A percentile compares a stretch with the other conserved stretches of the same genome.
phyloP scores from a whole-genome alignment of 2,113 vertebrate species.

The Crocuta crocuta region DNA sequence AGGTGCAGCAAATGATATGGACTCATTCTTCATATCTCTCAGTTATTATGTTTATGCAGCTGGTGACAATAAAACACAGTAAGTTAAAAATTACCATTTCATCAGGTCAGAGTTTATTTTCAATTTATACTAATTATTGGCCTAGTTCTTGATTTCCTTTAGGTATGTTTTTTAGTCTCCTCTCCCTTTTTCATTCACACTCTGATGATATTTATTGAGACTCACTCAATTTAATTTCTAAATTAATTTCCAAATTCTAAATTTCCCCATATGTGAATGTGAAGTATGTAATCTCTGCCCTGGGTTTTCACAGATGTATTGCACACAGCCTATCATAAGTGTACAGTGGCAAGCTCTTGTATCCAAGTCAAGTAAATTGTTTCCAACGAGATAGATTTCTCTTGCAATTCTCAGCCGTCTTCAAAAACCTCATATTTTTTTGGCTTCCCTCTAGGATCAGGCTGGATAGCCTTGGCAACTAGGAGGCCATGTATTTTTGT shows the following conservation, averaged over 20 bases:
- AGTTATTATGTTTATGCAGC: not conserved
- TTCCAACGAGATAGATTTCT: not conserved
- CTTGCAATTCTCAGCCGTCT: conserved; percentile 3
- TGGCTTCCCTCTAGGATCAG: not conserved
- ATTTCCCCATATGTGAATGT: not conserved
- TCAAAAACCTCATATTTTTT: not conserved
- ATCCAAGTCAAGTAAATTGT: not conserved
- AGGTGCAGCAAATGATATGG: not conserved
- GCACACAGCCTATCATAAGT: not conserved
- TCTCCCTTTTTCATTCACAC: not conserved
- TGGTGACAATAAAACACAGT: not conserved
- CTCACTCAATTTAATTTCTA: not conserved
- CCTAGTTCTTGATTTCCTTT: not conserved
- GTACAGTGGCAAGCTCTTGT: not conserved
- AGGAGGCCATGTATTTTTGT: not conserved
- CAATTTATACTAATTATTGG: not conserved
- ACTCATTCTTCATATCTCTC: not conserved
- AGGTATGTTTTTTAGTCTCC: not conserved
- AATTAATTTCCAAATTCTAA: not conserved
- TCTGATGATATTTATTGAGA: not conserved
- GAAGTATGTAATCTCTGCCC: not conserved
- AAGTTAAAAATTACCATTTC: not conserved
- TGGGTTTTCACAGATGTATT: not conserved
- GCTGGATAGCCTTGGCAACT: not conserved
- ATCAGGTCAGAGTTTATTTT: not conserved